Percentiles rank a stretch among this genome's conserved stretches.
phyloP scores from a whole-genome alignment of 2,888 invertebrate species.

The Elmis aenea region DNA sequence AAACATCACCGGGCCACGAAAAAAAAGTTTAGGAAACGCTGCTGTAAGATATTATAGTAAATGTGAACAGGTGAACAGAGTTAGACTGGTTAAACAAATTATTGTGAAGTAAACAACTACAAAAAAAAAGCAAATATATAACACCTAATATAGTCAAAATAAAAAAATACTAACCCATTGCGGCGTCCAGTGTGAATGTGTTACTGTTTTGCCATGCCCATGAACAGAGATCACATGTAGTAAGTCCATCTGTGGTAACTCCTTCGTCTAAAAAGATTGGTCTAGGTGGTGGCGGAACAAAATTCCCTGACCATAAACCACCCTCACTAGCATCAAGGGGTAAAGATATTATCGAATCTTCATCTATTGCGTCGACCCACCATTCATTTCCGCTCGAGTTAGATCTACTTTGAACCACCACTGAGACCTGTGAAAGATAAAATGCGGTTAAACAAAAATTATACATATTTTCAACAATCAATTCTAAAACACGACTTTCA shows the following conservation, averaged over 20 bases:
- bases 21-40: no score
- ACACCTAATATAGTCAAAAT: no score
- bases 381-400: slow-evolving; percentile 27
- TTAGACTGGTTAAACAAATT: no score
- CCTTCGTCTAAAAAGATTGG: slow-evolving; percentile 61
- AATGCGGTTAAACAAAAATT: no score
- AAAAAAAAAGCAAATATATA: no score
- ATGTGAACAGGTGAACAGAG: no score
- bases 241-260: slow-evolving; percentile 61
- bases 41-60: no score
- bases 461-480: no score
- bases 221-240: slow-evolving; percentile 69
- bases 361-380: slow-evolving; percentile 28
- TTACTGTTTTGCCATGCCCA: slow-evolving; percentile 60
- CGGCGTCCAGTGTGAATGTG: slow-evolving; percentile 51
- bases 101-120: no score
- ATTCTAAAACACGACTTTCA: no score
- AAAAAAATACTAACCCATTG: slow-evolving; percentile 60
- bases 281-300: slow-evolving; percentile 64
- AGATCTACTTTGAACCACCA: slow-evolving; percentile 23
- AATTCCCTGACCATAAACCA: slow-evolving; percentile 46
- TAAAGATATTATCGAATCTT: slow-evolving; percentile 27
- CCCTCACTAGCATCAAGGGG: slow-evolving; percentile 40
- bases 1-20: no score
- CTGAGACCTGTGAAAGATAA: slow-evolving; percentile 33